Percentiles rank a stretch among this genome's conserved stretches.
Conservation (phyloP, 2,113 vertebrate genomes). For the Gallinago media region DNA sequence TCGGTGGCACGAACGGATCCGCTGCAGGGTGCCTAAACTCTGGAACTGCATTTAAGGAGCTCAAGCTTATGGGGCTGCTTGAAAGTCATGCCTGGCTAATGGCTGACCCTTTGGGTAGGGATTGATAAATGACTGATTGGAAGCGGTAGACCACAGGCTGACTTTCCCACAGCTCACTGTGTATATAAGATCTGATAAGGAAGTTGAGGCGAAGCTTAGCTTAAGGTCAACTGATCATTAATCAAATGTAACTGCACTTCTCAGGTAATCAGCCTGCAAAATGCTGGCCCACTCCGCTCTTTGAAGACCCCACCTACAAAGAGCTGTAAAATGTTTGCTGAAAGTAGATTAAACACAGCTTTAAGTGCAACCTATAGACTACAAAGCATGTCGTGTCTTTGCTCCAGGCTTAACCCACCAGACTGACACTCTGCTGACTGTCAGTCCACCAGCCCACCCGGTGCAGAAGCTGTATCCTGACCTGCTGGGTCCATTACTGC, state of each 20-base stretch:
- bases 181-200: conserved; percentile 71
- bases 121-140: conserved; percentile 64
- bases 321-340: conserved; percentile 63
- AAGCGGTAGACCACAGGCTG: conserved; percentile 29
- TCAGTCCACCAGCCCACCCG: background rate
- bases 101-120: conserved; percentile 13
- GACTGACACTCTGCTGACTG: background rate
- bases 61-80: background rate
- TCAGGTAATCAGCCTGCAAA: conserved; percentile 66
- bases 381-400: conserved; percentile 49
- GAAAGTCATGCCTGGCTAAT: conserved; percentile 11
- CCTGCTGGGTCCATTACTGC: background rate
- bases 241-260: conserved; percentile 60
- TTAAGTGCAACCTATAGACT: conserved; percentile 42
- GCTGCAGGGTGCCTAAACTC: background rate
- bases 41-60: background rate
- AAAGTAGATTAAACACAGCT: conserved; percentile 60
- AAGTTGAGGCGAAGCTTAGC: conserved; percentile 56
- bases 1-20: background rate
- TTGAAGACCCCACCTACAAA: conserved; percentile 64
- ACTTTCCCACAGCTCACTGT: conserved; percentile 69
- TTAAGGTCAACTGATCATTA: conserved; percentile 69
- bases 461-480: background rate
- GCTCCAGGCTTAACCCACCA: background rate
- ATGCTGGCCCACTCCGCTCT: conserved; percentile 32